phyloP scores from a whole-genome alignment of 92 coral and sea anemone species.

The Paragorgia papillata region DNA sequence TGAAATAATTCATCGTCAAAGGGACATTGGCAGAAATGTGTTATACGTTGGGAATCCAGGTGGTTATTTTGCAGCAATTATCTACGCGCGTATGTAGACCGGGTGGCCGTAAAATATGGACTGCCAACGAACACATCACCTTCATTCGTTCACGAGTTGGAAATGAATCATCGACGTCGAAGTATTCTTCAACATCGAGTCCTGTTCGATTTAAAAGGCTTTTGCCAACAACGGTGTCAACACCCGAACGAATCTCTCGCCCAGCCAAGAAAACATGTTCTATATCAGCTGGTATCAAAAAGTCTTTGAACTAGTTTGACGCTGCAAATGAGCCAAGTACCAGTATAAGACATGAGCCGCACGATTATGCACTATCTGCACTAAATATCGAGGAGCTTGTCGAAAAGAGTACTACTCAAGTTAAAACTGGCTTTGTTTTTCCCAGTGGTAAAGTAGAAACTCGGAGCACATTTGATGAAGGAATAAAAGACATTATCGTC shows the following conservation, averaged over 20 bases:
- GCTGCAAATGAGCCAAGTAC: no score
- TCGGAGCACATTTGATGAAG: background rate
- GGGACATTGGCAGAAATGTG: background rate
- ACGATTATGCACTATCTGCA: background rate
- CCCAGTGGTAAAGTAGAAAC: background rate
- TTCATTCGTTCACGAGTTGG: background rate
- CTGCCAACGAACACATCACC: background rate
- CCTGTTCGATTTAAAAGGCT: background rate
- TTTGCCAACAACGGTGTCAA: background rate
- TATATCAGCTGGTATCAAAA: background rate
- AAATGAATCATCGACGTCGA: background rate
- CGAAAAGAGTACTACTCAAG: background rate
- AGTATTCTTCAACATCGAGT: no score
- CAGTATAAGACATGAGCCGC: no score
- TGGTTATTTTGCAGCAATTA: background rate
- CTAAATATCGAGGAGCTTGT: background rate
- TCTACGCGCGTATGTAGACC: background rate
- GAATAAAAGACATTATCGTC: background rate
- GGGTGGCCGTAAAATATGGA: background rate
- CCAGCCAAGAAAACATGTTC: background rate
- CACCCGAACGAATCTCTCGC: constrained; percentile 5
- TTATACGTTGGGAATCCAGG: background rate
- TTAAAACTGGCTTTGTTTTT: background rate
- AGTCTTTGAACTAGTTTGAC: background rate
- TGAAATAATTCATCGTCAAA: background rate